These are phyloP conservation scores for Pandemis heparana DNA, from an alignment of 2,888 invertebrate genomes.

Conservation along the genomic window DNA sequence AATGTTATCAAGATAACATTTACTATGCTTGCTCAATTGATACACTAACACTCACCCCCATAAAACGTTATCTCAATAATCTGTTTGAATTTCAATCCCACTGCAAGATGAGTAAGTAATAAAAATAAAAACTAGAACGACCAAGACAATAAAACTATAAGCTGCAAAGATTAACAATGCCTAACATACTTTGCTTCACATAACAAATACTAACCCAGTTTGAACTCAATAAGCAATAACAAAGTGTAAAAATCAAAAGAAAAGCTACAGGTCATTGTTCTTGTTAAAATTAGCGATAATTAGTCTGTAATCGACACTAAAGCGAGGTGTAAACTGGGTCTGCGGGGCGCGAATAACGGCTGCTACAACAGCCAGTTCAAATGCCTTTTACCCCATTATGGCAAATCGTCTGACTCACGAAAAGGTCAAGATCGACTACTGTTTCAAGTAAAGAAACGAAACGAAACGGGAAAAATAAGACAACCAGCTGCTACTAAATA, in stretches of 20 bases:
- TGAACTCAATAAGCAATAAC: background rate
- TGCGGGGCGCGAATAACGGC: conserved; percentile 53
- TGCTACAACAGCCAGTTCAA: conserved; percentile 61
- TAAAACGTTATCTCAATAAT: conserved; percentile 16
- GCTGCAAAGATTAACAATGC: conserved; percentile 8
- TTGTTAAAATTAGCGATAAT: conserved; percentile 56
- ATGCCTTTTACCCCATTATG: conserved; percentile 71
- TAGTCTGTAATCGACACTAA: conserved; percentile 60
- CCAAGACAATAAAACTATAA: conserved; percentile 18
- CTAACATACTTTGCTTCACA: conserved; percentile 2
- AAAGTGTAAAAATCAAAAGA: conserved; percentile 10
- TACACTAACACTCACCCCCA: background rate
- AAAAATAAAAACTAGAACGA: conserved; percentile 12
- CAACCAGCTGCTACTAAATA: conserved; percentile 23
- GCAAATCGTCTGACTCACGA: conserved; percentile 61
- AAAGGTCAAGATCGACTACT: conserved; percentile 71
- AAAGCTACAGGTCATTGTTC: conserved; percentile 44
- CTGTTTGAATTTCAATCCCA: conserved; percentile 5
- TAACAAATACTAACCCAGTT: conserved; percentile 18
- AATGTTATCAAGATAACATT: conserved; percentile 27
- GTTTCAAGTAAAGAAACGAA: conserved; percentile 53
- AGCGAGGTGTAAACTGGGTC: conserved; percentile 50
- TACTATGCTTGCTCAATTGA: conserved; percentile 11
- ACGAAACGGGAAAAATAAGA: conserved; percentile 2
- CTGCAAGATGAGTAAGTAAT: background rate